Evolutionary conservation across 2,888 invertebrate genomes (phyloP).

Genomic region (Andrena bucephala): DNA sequence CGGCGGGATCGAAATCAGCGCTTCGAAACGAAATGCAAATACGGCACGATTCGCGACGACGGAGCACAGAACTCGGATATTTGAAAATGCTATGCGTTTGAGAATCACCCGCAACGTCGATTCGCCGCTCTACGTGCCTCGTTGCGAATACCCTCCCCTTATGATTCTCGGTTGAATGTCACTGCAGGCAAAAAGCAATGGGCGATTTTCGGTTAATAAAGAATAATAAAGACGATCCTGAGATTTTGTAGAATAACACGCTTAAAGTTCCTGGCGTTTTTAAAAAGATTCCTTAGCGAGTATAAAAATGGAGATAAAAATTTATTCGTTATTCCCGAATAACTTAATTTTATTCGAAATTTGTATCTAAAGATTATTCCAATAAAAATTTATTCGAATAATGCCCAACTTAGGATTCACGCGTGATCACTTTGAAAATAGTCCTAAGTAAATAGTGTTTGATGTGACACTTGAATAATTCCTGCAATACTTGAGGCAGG

Average conservation of each 20-base stretch:
- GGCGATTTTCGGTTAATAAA: neutral
- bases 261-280: too few relatives aligned
- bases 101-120: constrained; percentile 44
- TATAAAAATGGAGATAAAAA: too few relatives aligned
- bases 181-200: neutral
- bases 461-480: neutral
- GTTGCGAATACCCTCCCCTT: neutral
- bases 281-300: too few relatives aligned
- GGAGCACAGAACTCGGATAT: constrained; percentile 42
- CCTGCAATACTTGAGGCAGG: neutral
- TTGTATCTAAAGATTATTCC: too few relatives aligned
- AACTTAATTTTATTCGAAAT: too few relatives aligned
- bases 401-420: too few relatives aligned
- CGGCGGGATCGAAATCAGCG: constrained; percentile 62
- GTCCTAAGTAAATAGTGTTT: neutral
- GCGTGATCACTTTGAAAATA: too few relatives aligned
- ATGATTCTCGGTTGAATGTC: constrained; percentile 14
- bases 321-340: too few relatives aligned
- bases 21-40: constrained; percentile 69
- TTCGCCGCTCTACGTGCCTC: neutral
- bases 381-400: too few relatives aligned
- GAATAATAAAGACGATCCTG: too few relatives aligned
- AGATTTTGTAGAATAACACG: too few relatives aligned
- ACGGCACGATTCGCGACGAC: constrained; percentile 55
- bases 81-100: constrained; percentile 59